A percentile compares a stretch with the other conserved stretches of the same genome.
phyloP scores from a whole-genome alignment of 1,140 invertebrate genomes.

The Saccostrea cuccullata region DNA sequence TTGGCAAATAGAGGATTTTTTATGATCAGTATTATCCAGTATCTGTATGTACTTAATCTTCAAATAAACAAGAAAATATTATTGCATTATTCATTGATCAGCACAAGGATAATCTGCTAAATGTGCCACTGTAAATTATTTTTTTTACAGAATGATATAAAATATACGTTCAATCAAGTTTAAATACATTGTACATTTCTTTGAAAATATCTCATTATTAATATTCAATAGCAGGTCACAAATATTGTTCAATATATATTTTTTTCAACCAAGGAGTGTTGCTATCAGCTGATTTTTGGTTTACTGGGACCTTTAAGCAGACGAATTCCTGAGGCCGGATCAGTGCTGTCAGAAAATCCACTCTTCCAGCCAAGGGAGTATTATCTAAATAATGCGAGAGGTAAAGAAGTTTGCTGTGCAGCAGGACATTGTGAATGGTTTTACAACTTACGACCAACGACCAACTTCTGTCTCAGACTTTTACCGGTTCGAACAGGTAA shows the following conservation, averaged over 20 bases:
- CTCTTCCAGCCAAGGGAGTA: not conserved
- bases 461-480: not conserved
- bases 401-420: not conserved
- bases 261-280: not conserved
- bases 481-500: not conserved
- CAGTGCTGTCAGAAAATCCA: not conserved
- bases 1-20: too few species aligned
- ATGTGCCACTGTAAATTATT: too few species aligned
- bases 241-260: not conserved
- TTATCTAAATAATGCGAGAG: not conserved
- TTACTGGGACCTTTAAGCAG: not conserved
- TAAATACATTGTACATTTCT: not conserved
- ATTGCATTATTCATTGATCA: too few species aligned
- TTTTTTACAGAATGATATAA: too few species aligned
- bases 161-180: too few species aligned
- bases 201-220: not conserved
- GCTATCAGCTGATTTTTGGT: not conserved
- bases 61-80: too few species aligned
- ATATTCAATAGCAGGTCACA: not conserved
- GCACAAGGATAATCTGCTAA: too few species aligned
- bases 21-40: too few species aligned
- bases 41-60: too few species aligned
- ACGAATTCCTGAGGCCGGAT: not conserved
- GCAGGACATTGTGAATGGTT: conserved; percentile 10
- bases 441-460: not conserved